These are phyloP conservation scores for Otolemur crassicaudatus DNA, from an alignment of 2,797 vertebrate genomes.

Conservation along the genomic window DNA sequence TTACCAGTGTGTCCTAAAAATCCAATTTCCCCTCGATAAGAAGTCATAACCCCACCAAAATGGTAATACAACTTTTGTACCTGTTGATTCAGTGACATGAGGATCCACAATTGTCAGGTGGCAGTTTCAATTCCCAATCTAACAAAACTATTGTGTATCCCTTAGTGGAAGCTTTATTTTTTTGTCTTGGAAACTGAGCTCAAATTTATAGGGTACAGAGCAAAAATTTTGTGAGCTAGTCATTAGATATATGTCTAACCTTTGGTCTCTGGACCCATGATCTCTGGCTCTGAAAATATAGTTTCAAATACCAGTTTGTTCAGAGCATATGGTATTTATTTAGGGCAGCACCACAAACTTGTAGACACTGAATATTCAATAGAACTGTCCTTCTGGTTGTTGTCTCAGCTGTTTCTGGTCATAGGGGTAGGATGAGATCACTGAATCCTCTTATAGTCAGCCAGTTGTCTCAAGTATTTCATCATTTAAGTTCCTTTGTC, in stretches of 20 bases:
- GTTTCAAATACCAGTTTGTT: background rate
- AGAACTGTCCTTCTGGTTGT: background rate
- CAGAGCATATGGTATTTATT: rapidly evolving
- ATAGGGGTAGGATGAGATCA: background rate
- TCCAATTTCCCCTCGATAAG: background rate
- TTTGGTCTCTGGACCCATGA: background rate
- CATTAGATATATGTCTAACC: background rate
- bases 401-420: background rate
- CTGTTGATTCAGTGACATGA: background rate
- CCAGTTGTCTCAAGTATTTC: background rate
- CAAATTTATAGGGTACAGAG: background rate
- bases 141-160: background rate
- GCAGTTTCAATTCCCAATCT: background rate
- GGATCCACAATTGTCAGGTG: background rate
- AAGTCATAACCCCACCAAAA: background rate
- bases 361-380: background rate
- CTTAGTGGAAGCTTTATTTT: background rate
- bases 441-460: background rate
- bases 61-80: background rate
- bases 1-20: background rate
- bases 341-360: background rate
- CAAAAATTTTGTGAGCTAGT: background rate
- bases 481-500: background rate
- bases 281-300: background rate
- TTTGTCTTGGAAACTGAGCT: background rate